Evolutionary conservation across 2,797 vertebrate species (phyloP).

Genomic region (Enteromius trimaculatus): DNA sequence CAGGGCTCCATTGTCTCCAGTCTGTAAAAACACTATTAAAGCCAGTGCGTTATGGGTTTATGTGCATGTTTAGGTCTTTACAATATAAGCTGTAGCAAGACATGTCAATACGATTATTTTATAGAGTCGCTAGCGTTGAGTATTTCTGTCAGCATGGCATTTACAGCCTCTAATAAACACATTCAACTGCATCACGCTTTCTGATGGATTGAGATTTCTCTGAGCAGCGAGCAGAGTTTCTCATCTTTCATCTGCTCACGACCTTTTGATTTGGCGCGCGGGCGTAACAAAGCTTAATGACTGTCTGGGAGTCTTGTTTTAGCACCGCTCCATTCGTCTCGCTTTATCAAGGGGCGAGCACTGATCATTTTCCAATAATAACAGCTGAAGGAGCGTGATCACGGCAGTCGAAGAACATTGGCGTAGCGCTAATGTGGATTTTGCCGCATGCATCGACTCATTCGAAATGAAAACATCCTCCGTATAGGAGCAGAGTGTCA

Average conservation of each 20-base stretch:
- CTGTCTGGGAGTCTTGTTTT: constrained; percentile 38
- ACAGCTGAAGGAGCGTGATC: constrained; percentile 21
- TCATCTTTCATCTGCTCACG: constrained; percentile 32
- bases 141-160: constrained; percentile 48
- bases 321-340: constrained; percentile 27
- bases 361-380: constrained; percentile 42
- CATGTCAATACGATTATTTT: constrained; percentile 20
- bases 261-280: constrained; percentile 25
- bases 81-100: constrained; percentile 55
- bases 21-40: constrained; percentile 60
- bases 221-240: neutral
- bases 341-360: constrained; percentile 22
- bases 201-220: constrained; percentile 3
- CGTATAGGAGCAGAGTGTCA: neutral
- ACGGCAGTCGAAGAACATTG: neutral
- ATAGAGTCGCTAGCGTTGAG: constrained; percentile 15
- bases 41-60: constrained; percentile 63
- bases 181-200: neutral
- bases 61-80: constrained; percentile 62
- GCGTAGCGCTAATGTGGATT: neutral
- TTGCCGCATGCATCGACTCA: neutral
- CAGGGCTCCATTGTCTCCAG: constrained; percentile 63
- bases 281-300: constrained; percentile 10
- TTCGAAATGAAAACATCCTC: constrained; percentile 13
- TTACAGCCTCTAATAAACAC: constrained; percentile 38